Base-by-base conservation (phyloP, 2,113 vertebrate species). In the Prolemur simus region DNA sequence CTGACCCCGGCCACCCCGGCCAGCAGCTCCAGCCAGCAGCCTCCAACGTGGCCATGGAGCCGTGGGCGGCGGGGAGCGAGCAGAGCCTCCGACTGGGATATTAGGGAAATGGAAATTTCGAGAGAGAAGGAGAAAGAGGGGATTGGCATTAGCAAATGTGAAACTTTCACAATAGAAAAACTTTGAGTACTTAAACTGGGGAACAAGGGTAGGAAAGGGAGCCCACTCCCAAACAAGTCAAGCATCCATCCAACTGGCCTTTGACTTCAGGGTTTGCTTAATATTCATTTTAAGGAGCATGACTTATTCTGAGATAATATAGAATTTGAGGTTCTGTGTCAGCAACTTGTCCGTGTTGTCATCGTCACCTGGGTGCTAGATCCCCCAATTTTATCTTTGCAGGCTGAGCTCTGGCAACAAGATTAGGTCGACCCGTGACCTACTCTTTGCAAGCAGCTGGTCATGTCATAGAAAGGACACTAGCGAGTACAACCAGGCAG, bases 31-130 rank as follows among this genome's bases (percentile, higher is more conserved):
- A 60, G 95, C 87, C 97, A 85, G 95, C 96, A 64, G 76, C 34
- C 64, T 73, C 27, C 15, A 85, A 42, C 63, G 37, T 6, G 8
- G 93, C 97, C 96, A 93, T 52, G 42, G 27, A 18, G 49, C 49
- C 73, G 89, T 89, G 84, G 68, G 74, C 89, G 91, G 73, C 11
- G 0, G 60, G 47, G 68, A 78, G 23, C 47, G 8, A 56, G 66
- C 94, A 90, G 54, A 95, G 39, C 32, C 68, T 87, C 86, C 29
- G 32, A 39, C 68, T 49, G 32, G 63, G 78, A 42, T 37, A 37
- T 56, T 71, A 83, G 84, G 89, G 95, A 97, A 97, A 84, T 90
- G 96, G 97, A 98, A 97, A 97, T 25, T 87, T 87, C 92, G 87
- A 96, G 81, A 94, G 49, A 60, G 47, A 74, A 69, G 34, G 5